Evolutionary conservation across 2,113 vertebrate species (phyloP), one percentile per base, ranked within the genome.

Genomic region (Terrapene triunguis): DNA sequence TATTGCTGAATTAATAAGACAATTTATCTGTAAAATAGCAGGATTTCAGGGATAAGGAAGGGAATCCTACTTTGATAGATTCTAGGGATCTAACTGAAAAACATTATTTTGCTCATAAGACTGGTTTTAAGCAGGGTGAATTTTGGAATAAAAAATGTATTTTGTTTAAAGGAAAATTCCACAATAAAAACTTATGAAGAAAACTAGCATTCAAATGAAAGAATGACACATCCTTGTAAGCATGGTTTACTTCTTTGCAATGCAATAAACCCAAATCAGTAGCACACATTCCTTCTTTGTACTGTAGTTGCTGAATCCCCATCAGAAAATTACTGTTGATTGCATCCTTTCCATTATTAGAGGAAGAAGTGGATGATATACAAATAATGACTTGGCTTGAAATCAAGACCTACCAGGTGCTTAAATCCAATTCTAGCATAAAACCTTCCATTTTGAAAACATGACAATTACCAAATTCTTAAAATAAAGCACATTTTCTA

Each of bases 131-230:
- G 88, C 78, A 59, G 81, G 22, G 25, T 48, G 44, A 85, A 65
- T 85, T 93, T 80, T 89, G 87, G 81, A 74, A 84, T 1, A 1
- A 48, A 48, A 1, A 74, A 22, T 4, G 69, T 22, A 3, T 76
- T 94, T 92, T 85, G 76, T 62, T 93, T 86, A 82, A 69, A 93
- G 90, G 50, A 11, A 35, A n/a, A 69, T 84, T 92, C 76, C 85
- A 93, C 57, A 93, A 48, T 14, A 89, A 93, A 93, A 92, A 19
- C 8, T 88, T 48, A 92, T 84, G 65, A 82, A 53, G n/a, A 95
- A 96, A 95, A 82, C 2, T 16, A 92, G 17, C 24, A 86, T 89
- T 8, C 16, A 55, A 5, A n/a, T 89, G 84, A 72, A 92, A 29
- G 21, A 78, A 25, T 13, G 53, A 4, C 27, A 80, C 0, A 51